Evolutionary conservation across 2,888 invertebrate genomes (phyloP), one percentile per base, ranked within the genome.

Genomic region (Ametastegia equiseti): DNA sequence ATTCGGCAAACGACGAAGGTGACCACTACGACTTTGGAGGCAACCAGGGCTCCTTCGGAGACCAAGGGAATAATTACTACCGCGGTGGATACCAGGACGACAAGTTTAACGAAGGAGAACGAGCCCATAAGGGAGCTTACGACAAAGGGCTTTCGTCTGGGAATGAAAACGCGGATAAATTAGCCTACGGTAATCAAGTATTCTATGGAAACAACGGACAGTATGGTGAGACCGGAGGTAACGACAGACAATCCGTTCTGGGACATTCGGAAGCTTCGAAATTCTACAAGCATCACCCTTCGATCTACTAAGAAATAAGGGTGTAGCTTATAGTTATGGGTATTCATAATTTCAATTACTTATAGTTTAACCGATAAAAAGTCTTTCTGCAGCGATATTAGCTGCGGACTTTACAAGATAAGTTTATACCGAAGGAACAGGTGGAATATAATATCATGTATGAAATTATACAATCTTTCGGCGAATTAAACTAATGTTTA

Each of bases 1-100:
- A 95, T 81, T 94, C 95, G 86, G 94, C 93, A 23, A 94, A 95
- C 85, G 94, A 95, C 86, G 94, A 94, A 88, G 94, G 94, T 0
- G 94, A 94, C 84, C 93, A 94, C 86, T 93, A 93, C 86, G 88
- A 93, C 45, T 93, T 93, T 83, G 93, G 93, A 6, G 94, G 94
- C 36, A 93, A 94, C 83, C 92, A 93, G 81, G 94, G 94, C 2
- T 92, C 93, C 0, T 94, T 94, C 86, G 95, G 94, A 0, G 94
- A 94, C 85, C 93, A 93, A 45, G 91, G 93, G 0, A 93, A 93
- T 27, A 92, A 94, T 87, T 92, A 93, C 0, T 94, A 93, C 91
- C 94, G 94, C 87, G 94, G 94, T 0, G 94, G 93, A 50, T 94
- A 94, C 82, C 94, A 94, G 85, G 94, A 94, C 84, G 94, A 93